These are phyloP conservation scores for Drosophila elegans DNA, from an alignment of 1,140 invertebrate genomes.

Conservation along the genomic window DNA sequence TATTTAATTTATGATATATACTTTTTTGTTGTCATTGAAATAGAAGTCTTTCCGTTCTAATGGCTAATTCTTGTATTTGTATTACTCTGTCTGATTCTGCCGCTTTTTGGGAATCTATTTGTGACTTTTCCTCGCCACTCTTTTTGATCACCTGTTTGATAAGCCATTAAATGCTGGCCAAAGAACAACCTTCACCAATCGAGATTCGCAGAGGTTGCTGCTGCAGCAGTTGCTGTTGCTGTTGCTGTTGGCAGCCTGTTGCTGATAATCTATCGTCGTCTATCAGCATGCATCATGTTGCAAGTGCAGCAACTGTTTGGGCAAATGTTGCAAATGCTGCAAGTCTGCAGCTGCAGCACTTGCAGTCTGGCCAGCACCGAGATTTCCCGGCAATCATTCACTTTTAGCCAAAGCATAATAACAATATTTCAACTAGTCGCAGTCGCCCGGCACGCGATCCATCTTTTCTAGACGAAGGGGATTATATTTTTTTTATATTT, in stretches of 20 bases:
- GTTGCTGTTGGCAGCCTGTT: constrained; percentile 28
- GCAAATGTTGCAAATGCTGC: constrained; percentile 56
- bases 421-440: constrained; percentile 82
- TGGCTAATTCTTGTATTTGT: background rate
- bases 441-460: constrained; percentile 78
- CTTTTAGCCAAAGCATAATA: constrained; percentile 82
- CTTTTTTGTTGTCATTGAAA: background rate
- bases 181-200: constrained; percentile 43
- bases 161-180: constrained; percentile 41
- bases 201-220: constrained; percentile 15
- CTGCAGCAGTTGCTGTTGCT: constrained; percentile 16
- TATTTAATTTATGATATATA: no score
- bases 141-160: constrained; percentile 34
- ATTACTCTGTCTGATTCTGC: background rate
- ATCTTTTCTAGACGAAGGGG: constrained; percentile 52
- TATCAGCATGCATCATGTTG: constrained; percentile 78
- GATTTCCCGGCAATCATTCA: constrained; percentile 70
- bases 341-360: constrained; percentile 54
- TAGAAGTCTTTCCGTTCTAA: background rate
- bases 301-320: constrained; percentile 55
- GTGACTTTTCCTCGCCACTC: constrained; percentile 23
- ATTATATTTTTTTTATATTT: background rate
- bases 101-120: constrained; percentile 1
- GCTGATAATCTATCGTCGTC: constrained; percentile 78
- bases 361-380: background rate